Percentiles rank a stretch among this genome's conserved stretches.
Conservation (phyloP, 2,888 invertebrate species). For the Harpalus rufipes region DNA sequence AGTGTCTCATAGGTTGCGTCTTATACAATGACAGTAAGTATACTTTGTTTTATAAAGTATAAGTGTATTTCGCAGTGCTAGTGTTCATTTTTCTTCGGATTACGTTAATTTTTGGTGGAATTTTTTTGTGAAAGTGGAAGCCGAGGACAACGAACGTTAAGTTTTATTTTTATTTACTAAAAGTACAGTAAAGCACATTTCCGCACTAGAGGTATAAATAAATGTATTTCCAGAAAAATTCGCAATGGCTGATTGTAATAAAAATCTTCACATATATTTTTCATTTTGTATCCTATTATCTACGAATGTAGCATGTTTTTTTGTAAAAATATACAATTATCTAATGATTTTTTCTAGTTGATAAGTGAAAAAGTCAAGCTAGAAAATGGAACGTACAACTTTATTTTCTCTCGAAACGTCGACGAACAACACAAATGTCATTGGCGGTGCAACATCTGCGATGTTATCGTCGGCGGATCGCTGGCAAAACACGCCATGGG, state of each 20-base stretch:
- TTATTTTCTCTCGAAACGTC: constrained; percentile 74
- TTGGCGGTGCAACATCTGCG: constrained; percentile 76
- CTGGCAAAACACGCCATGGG: constrained; percentile 76
- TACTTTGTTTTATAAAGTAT: constrained; percentile 19
- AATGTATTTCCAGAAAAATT: too few relatives aligned
- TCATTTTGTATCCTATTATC: background rate
- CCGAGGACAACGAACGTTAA: background rate
- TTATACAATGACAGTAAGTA: constrained; percentile 31
- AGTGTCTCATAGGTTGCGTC: constrained; percentile 31
- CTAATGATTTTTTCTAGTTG: constrained; percentile 10
- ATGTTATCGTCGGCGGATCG: constrained; percentile 76
- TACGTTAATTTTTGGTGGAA: constrained; percentile 22
- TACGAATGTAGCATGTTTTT: background rate
- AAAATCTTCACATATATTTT: background rate
- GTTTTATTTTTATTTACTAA: constrained; percentile 9
- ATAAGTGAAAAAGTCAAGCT: constrained; percentile 71
- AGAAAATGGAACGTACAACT: constrained; percentile 74
- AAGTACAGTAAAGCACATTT: background rate
- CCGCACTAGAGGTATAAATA: background rate
- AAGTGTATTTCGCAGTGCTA: constrained; percentile 15
- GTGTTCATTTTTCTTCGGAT: background rate
- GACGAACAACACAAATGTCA: constrained; percentile 74
- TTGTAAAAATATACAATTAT: background rate
- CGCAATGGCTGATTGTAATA: background rate
- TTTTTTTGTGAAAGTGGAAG: constrained; percentile 14